These are phyloP conservation scores for Leptonema lineaticorne DNA, from an alignment of 1,140 invertebrate genomes.

Conservation along the genomic window DNA sequence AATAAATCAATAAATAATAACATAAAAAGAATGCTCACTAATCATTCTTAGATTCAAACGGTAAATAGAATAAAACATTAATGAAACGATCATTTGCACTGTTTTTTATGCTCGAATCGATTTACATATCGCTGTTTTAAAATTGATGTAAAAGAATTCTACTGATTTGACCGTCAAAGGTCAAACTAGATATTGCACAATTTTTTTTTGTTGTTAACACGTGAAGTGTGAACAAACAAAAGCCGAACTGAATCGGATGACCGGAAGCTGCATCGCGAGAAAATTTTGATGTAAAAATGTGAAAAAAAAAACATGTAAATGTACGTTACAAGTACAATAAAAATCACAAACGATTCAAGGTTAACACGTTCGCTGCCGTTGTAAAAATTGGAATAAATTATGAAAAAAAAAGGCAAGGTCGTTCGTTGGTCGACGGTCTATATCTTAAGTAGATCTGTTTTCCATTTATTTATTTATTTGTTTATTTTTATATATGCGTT, in stretches of 20 bases:
- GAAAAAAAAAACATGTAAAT: too few relatives aligned
- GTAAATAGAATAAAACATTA: too few relatives aligned
- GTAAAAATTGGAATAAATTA: slow-evolving; percentile 26
- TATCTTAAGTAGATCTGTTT: background rate
- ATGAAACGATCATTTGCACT: too few relatives aligned
- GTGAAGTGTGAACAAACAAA: slow-evolving; percentile 2
- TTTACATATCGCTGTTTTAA: background rate
- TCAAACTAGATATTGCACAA: background rate
- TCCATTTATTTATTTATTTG: too few relatives aligned
- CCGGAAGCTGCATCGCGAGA: slow-evolving; percentile 34
- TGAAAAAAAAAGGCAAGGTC: slow-evolving; percentile 26
- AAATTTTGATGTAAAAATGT: too few relatives aligned
- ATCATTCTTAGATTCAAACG: too few relatives aligned
- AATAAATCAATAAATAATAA: too few relatives aligned
- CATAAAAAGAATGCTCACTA: too few relatives aligned
- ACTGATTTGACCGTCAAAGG: background rate
- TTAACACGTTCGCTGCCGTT: slow-evolving; percentile 1
- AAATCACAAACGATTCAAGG: slow-evolving; percentile 33
- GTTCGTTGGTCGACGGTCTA: slow-evolving; percentile 13
- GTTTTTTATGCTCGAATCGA: background rate
- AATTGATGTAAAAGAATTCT: background rate
- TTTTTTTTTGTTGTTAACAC: background rate
- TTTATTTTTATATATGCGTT: too few relatives aligned
- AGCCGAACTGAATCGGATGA: slow-evolving; percentile 26
- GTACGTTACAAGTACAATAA: too few relatives aligned